Conservation (phyloP, 2,113 vertebrate species). For the Oreochromis niloticus region DNA sequence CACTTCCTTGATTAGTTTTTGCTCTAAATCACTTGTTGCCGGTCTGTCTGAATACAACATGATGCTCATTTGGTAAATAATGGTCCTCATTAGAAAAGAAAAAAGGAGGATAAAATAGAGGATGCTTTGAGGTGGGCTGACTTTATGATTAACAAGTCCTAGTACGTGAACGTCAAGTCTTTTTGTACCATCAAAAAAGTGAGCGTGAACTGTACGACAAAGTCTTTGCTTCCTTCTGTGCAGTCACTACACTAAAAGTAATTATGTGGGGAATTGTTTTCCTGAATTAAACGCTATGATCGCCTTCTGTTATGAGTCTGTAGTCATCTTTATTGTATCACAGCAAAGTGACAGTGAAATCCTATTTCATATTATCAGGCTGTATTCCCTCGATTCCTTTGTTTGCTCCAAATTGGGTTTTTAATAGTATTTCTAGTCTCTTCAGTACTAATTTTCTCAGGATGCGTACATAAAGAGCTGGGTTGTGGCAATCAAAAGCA, state of each 20-base stretch:
- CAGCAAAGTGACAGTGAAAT: not conserved
- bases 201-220: not conserved
- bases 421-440: not conserved
- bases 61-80: not conserved
- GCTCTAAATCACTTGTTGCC: not conserved
- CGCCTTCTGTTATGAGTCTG: not conserved
- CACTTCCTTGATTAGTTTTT: not conserved
- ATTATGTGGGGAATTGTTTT: not conserved
- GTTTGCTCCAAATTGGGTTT: not conserved
- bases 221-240: not conserved
- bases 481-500: not conserved
- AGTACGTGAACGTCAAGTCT: not conserved
- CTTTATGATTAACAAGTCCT: not conserved
- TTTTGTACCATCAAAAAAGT: not conserved
- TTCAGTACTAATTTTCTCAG: not conserved
- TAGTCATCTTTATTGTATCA: not conserved
- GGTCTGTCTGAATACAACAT: not conserved
- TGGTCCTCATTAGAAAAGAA: not conserved
- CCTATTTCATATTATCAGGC: not conserved
- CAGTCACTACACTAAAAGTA: not conserved
- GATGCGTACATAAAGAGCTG: not conserved
- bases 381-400: not conserved
- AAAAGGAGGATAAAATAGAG: not conserved
- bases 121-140: not conserved
- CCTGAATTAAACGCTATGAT: not conserved